Evolutionary conservation across 2,888 invertebrate genomes (phyloP).

Genomic region (Drosophila paramelanica): DNA sequence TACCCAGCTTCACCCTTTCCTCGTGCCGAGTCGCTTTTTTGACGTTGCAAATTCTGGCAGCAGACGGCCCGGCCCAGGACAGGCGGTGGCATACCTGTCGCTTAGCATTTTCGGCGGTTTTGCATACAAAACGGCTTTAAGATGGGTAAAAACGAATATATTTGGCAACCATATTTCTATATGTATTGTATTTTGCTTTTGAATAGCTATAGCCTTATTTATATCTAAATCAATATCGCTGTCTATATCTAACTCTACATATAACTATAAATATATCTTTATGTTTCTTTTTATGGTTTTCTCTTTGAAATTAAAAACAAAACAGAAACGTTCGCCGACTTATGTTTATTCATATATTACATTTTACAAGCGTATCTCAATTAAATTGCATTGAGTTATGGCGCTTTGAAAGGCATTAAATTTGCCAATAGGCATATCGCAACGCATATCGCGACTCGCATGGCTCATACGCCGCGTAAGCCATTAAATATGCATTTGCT

Average conservation of each 20-base stretch:
- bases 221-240: no score
- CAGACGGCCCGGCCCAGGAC: constrained; percentile 11
- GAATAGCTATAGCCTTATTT: no score
- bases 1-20: constrained; percentile 15
- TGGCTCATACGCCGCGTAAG: constrained; percentile 69
- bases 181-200: no score
- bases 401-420: constrained; percentile 38
- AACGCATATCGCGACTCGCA: constrained; percentile 42
- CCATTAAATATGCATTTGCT: constrained; percentile 80
- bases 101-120: constrained; percentile 8
- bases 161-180: not conserved
- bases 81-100: constrained; percentile 17
- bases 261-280: not conserved
- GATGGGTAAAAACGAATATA: not conserved
- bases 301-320: not conserved
- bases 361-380: constrained; percentile 12
- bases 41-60: constrained; percentile 19
- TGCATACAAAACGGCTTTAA: constrained; percentile 22
- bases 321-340: not conserved
- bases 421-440: constrained; percentile 33
- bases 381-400: constrained; percentile 37
- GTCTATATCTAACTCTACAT: not conserved
- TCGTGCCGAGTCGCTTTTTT: not conserved
- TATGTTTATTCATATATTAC: not conserved
- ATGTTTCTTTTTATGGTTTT: not conserved